Percentiles rank a stretch among this genome's conserved stretches.
Conservation (phyloP, 1,140 invertebrate genomes). For the Drosophila orena region DNA sequence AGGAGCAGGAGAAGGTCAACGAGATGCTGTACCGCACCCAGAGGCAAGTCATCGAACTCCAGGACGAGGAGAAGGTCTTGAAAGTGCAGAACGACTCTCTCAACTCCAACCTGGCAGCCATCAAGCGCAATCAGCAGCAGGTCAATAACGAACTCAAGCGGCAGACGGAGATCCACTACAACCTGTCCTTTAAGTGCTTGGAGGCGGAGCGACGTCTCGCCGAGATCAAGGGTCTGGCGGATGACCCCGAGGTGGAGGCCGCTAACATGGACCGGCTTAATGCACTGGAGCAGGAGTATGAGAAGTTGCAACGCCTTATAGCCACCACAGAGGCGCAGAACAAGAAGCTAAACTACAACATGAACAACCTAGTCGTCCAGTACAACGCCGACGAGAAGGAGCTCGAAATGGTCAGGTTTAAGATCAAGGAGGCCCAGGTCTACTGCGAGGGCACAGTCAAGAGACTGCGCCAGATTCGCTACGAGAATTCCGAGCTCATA, state of each 20-base stretch:
- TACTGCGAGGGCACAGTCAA: slow-evolving; percentile 86
- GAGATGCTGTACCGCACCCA: slow-evolving; percentile 73
- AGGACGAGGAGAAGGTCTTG: slow-evolving; percentile 61
- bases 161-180: slow-evolving; percentile 76
- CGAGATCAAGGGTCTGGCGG: slow-evolving; percentile 33
- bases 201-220: slow-evolving; percentile 50
- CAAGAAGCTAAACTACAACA: slow-evolving; percentile 86
- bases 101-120: slow-evolving; percentile 33
- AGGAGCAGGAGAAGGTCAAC: slow-evolving; percentile 71
- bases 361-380: slow-evolving; percentile 83
- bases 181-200: slow-evolving; percentile 71
- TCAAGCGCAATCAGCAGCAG: slow-evolving; percentile 53
- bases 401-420: slow-evolving; percentile 70
- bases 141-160: slow-evolving; percentile 57
- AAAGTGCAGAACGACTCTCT: slow-evolving; percentile 58
- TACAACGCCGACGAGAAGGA: slow-evolving; percentile 78
- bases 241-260: slow-evolving; percentile 62
- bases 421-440: slow-evolving; percentile 85
- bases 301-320: slow-evolving; percentile 56
- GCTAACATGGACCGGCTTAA: slow-evolving; percentile 43
- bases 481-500: slow-evolving; percentile 86
- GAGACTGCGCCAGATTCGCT: slow-evolving; percentile 85
- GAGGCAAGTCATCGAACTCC: slow-evolving; percentile 57
- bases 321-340: slow-evolving; percentile 85
- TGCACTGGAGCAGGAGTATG: slow-evolving; percentile 52